A percentile compares a stretch with the other conserved stretches of the same genome.
These are phyloP conservation scores for Microplitis deprimator DNA, from an alignment of 2,888 invertebrate genomes.

Conservation along the genomic window DNA sequence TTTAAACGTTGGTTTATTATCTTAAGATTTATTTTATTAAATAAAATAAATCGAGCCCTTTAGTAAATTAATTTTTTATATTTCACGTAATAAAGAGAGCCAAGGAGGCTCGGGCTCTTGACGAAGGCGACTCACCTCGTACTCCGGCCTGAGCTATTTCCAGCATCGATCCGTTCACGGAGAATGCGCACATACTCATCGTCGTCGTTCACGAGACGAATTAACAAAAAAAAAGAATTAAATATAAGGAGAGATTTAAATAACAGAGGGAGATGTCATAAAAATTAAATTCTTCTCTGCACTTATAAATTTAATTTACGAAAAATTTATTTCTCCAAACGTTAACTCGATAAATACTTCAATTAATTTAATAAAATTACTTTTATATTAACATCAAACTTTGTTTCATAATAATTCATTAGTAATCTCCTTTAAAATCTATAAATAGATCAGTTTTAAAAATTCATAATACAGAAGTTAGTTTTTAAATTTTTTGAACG, in stretches of 20 bases:
- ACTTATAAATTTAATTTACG: conserved; percentile 1
- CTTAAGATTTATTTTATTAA: neutral
- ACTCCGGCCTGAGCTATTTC: conserved; percentile 68
- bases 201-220: conserved; percentile 40
- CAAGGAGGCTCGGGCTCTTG: conserved; percentile 58
- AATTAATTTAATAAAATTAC: neutral
- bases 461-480: neutral
- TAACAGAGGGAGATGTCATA: conserved; percentile 10
- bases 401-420: neutral
- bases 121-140: conserved; percentile 68
- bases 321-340: neutral
- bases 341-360: neutral
- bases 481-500: too few relatives aligned
- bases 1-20: neutral
- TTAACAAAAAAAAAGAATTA: conserved; percentile 21
- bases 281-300: neutral
- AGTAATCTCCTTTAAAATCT: conserved; percentile 29
- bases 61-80: neutral
- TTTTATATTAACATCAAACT: neutral
- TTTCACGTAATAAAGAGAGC: conserved; percentile 48
- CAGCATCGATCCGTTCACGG: conserved; percentile 68
- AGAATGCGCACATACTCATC: conserved; percentile 60
- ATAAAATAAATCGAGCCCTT: conserved; percentile 11
- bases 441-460: conserved; percentile 21
- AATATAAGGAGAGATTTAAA: neutral